These are phyloP conservation scores for Archegozetes longisetosus DNA, from an alignment of 1,140 invertebrate species.

Conservation along the genomic window DNA sequence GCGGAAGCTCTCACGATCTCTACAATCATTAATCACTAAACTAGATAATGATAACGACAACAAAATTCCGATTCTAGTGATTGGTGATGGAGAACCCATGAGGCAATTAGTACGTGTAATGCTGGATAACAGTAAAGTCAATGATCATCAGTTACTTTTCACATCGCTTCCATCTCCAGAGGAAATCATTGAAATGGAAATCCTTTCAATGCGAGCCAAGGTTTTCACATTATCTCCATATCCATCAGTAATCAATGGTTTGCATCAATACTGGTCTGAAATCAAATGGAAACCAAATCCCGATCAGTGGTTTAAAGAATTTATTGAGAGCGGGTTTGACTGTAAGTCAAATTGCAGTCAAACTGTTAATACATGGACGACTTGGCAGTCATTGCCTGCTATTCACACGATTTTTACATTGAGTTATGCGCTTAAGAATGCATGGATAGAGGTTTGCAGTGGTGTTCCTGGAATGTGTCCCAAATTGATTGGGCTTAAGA, in stretches of 20 bases:
- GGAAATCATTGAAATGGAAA: background rate
- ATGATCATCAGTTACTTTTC: conserved; percentile 7
- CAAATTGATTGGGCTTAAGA: too few species aligned
- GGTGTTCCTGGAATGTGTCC: too few species aligned
- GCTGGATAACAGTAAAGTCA: background rate
- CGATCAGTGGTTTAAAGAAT: too few species aligned
- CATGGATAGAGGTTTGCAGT: too few species aligned
- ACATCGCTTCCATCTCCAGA: conserved; percentile 5
- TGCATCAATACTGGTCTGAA: too few species aligned
- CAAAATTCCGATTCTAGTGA: conserved; percentile 4
- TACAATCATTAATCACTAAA: background rate
- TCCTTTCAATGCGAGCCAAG: background rate
- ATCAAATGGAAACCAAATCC: background rate
- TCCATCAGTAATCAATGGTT: background rate
- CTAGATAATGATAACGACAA: background rate
- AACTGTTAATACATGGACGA: background rate
- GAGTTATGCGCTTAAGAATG: too few species aligned
- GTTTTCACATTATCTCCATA: conserved; percentile 5
- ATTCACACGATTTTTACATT: background rate
- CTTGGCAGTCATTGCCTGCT: background rate
- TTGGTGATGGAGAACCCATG: conserved; percentile 1
- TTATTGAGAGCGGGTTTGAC: background rate
- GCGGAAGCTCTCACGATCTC: background rate
- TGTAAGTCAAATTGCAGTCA: background rate
- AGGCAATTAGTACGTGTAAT: background rate